Evolutionary conservation across 2,888 invertebrate species (phyloP).

Genomic region (Dryobota labecula): DNA sequence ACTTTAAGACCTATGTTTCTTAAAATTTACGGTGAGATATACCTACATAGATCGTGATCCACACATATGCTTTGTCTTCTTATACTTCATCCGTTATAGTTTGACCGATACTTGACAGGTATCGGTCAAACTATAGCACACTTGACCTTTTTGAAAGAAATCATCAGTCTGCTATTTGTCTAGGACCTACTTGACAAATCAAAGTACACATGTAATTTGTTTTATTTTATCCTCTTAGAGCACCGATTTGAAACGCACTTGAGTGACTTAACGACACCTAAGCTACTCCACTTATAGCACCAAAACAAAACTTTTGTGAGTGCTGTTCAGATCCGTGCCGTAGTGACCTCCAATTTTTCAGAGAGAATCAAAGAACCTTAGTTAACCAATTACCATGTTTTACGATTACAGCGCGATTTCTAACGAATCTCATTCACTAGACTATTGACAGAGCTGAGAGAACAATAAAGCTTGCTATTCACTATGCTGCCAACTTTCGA

Average conservation of each 20-base stretch:
- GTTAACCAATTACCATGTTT: conserved; percentile 41
- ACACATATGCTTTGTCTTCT: neutral
- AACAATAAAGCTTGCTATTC: conserved; percentile 65
- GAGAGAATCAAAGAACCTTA: neutral
- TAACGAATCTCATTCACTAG: conserved; percentile 58
- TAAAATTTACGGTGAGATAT: neutral
- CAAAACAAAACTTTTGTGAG: too few species aligned
- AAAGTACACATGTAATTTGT: too few species aligned
- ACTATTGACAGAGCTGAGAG: conserved; percentile 59
- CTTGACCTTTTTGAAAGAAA: neutral
- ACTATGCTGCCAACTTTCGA: conserved; percentile 59
- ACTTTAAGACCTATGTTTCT: neutral
- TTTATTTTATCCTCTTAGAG: too few species aligned
- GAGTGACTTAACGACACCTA: too few species aligned
- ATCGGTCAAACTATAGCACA: too few species aligned
- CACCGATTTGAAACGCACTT: too few species aligned
- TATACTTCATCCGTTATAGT: neutral
- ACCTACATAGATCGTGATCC: neutral
- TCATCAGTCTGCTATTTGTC: neutral
- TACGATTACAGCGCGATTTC: conserved; percentile 44
- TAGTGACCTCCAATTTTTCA: too few species aligned
- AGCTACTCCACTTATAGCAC: too few species aligned
- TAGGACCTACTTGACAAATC: too few species aligned
- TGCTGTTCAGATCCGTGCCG: too few species aligned
- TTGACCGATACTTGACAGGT: too few species aligned